Conservation (phyloP, 2,113 vertebrate genomes). For the Grantiella picta region DNA sequence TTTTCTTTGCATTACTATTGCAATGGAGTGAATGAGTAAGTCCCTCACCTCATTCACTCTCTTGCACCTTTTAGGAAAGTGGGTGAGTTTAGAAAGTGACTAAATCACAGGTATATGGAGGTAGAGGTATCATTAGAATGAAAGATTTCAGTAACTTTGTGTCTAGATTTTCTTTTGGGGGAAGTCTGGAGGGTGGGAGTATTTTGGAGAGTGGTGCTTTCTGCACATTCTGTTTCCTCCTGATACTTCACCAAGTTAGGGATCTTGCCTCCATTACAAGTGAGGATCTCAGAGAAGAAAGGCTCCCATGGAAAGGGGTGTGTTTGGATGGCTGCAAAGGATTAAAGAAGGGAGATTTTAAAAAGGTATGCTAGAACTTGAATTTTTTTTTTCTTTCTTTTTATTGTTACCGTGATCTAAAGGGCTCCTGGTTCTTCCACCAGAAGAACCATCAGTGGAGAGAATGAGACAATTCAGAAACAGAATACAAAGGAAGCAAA, state of each 20-base stretch:
- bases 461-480: background rate
- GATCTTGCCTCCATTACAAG: background rate
- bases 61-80: background rate
- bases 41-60: background rate
- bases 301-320: background rate
- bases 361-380: background rate
- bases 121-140: background rate
- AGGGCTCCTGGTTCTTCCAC: background rate
- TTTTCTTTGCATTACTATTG: background rate
- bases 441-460: background rate
- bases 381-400: background rate
- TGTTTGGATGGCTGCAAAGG: background rate
- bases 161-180: background rate
- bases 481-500: background rate
- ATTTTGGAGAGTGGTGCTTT: background rate
- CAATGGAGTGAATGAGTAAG: background rate
- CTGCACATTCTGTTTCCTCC: background rate
- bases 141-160: background rate
- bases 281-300: background rate
- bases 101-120: background rate
- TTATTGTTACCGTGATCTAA: background rate
- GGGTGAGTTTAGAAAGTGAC: background rate
- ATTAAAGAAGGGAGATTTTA: background rate
- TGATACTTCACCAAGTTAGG: background rate
- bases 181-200: background rate